Conservation (phyloP, 2,888 invertebrate species). For the Phrixothrix hirtus region DNA sequence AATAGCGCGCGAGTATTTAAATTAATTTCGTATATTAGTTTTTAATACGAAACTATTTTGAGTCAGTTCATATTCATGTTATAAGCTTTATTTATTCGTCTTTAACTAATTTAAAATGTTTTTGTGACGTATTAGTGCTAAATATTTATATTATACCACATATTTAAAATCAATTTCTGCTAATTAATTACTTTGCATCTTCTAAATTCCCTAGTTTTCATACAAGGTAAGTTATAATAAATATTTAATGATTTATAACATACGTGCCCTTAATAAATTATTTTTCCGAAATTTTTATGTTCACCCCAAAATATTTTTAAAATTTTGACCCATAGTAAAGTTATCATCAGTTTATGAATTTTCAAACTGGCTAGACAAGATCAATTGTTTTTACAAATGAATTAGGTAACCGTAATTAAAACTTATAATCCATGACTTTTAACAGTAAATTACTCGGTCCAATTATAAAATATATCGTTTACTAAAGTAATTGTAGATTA, state of each 20-base stretch:
- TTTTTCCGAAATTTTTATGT: too few relatives aligned
- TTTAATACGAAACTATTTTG: slow-evolving; percentile 7
- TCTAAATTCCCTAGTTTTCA: slow-evolving; percentile 28
- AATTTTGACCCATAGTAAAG: neutral
- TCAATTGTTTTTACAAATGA: slow-evolving; percentile 6
- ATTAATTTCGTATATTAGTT: slow-evolving; percentile 9
- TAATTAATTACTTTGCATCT: slow-evolving; percentile 13
- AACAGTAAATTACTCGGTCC: neutral
- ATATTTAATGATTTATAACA: neutral
- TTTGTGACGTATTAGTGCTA: slow-evolving; percentile 15
- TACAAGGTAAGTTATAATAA: slow-evolving; percentile 19
- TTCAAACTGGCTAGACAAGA: slow-evolving; percentile 14
- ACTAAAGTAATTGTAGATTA: neutral
- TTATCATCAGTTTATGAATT: slow-evolving; percentile 6
- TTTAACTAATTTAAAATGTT: slow-evolving; percentile 17
- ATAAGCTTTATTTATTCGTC: neutral
- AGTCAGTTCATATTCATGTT: slow-evolving; percentile 1
- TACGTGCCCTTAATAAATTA: neutral
- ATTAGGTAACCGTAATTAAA: slow-evolving; percentile 1
- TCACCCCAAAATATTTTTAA: too few relatives aligned
- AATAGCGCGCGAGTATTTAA: slow-evolving; percentile 46
- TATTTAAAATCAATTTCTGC: slow-evolving; percentile 27
- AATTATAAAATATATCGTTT: neutral
- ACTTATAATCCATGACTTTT: slow-evolving; percentile 3
- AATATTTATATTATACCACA: slow-evolving; percentile 13